phyloP scores from a whole-genome alignment of 2,888 invertebrate genomes.

The Lordiphosa fenestrarum region DNA sequence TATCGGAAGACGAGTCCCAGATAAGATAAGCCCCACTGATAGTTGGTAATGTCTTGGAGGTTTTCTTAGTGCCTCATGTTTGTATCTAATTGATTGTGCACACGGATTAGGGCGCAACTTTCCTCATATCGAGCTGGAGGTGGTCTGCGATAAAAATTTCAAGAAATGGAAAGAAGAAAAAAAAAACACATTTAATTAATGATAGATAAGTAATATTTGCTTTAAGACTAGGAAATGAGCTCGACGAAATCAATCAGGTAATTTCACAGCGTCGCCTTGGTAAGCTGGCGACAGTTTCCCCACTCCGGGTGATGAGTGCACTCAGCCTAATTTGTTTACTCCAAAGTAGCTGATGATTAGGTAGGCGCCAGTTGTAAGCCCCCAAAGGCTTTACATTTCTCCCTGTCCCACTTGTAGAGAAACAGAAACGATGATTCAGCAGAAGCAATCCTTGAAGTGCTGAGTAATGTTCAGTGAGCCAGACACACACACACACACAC shows the following conservation, averaged over 20 bases:
- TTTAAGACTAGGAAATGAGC: conserved; percentile 16
- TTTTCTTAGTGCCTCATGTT: conserved; percentile 39
- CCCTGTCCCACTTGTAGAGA: conserved; percentile 31
- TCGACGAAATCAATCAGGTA: conserved; percentile 64
- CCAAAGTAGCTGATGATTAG: conserved; percentile 15
- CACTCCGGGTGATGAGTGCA: conserved; percentile 19
- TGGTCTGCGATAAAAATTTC: conserved; percentile 22
- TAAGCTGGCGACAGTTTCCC: conserved; percentile 3
- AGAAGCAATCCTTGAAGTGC: conserved; percentile 51
- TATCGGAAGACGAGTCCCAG: conserved; percentile 55
- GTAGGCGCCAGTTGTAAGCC: conserved; percentile 52
- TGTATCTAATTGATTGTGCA: conserved; percentile 71
- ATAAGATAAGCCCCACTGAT: conserved; percentile 41
- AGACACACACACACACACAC: too few species aligned
- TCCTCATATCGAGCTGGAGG: conserved; percentile 42
- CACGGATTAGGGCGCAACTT: conserved; percentile 57
- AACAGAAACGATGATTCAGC: conserved; percentile 54
- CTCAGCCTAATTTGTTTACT: conserved; percentile 52
- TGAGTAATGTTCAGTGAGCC: conserved; percentile 57
- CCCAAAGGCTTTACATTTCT: conserved; percentile 39
- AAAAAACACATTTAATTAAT: conserved; percentile 51
- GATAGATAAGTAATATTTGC: conserved; percentile 46
- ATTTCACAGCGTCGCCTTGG: conserved; percentile 3
- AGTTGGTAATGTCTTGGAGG: conserved; percentile 29
- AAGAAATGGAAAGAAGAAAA: conserved; percentile 29